phyloP scores from a whole-genome alignment of 2,888 invertebrate genomes.

The Malthinus seriepunctatus region DNA sequence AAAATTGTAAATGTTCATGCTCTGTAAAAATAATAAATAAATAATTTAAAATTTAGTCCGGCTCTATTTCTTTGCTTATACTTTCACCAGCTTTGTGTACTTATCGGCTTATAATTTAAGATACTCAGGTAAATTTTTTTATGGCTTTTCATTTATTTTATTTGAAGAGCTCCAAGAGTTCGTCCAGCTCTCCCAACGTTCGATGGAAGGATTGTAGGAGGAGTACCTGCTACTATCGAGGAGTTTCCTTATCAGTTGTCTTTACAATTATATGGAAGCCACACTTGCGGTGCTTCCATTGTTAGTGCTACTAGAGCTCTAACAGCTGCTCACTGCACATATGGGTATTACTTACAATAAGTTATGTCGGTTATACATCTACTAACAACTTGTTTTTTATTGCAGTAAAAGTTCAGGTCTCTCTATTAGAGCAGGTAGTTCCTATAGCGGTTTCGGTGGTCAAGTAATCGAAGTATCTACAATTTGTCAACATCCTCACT shows the following conservation, averaged over 20 bases:
- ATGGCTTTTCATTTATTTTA: too few species aligned
- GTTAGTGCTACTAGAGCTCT: background rate
- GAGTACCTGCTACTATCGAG: slow-evolving; percentile 43
- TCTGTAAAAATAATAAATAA: too few species aligned
- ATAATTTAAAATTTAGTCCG: too few species aligned
- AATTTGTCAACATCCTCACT: background rate
- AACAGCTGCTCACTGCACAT: background rate
- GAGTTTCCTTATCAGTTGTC: slow-evolving; percentile 21
- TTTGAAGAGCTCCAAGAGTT: background rate
- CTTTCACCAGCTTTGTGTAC: too few species aligned
- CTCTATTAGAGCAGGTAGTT: slow-evolving; percentile 4
- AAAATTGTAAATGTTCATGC: too few species aligned
- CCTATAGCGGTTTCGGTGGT: background rate
- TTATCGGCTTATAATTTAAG: too few species aligned
- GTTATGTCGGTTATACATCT: too few species aligned
- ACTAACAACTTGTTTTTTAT: background rate
- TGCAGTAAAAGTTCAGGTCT: background rate
- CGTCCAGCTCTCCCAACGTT: background rate
- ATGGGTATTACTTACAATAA: too few species aligned
- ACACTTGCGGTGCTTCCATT: background rate
- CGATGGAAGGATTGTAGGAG: slow-evolving; percentile 47
- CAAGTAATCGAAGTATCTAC: background rate
- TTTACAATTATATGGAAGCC: background rate
- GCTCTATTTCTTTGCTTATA: too few species aligned
- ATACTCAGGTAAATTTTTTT: too few species aligned